Percentiles rank a stretch among this genome's conserved stretches.
phyloP scores from a whole-genome alignment of 2,888 invertebrate genomes.

The Lomographa bimaculata region DNA sequence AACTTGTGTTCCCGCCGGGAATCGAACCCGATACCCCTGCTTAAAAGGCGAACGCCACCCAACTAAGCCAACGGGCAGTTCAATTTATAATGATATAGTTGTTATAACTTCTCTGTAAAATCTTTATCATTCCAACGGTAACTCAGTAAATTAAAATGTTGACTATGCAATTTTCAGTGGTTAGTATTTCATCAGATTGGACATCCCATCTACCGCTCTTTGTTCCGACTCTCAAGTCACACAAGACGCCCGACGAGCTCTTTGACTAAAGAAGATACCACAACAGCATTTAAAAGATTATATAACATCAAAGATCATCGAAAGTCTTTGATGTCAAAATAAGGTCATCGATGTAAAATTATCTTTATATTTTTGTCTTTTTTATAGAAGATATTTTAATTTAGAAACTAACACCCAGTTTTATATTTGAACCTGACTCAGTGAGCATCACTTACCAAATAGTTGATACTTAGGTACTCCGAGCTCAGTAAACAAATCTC shows the following conservation, averaged over 20 bases:
- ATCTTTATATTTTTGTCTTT: constrained; percentile 36
- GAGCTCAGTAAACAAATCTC: background rate
- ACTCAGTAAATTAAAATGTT: constrained; percentile 2
- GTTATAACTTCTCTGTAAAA: too few species aligned
- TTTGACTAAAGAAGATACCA: constrained; percentile 52
- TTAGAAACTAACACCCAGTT: background rate
- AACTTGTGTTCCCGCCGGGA: too few species aligned
- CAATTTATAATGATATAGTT: too few species aligned
- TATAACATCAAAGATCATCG: constrained; percentile 75
- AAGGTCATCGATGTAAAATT: constrained; percentile 71
- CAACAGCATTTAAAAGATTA: constrained; percentile 69
- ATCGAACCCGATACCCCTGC: too few species aligned
- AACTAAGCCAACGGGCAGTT: too few species aligned
- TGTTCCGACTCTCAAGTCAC: constrained; percentile 46
- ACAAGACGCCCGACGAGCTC: constrained; percentile 46
- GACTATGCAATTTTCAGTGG: background rate
- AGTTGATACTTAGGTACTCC: too few species aligned
- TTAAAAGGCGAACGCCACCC: too few species aligned
- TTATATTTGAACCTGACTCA: too few species aligned
- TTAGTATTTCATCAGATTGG: constrained; percentile 23
- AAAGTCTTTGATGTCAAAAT: constrained; percentile 67
- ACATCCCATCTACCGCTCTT: constrained; percentile 44
- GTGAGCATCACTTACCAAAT: too few species aligned
- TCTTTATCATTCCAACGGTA: too few species aligned
- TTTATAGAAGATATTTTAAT: constrained; percentile 21